These are phyloP conservation scores for Mythimna pallens DNA, from an alignment of 2,888 invertebrate species.

Conservation along the genomic window DNA sequence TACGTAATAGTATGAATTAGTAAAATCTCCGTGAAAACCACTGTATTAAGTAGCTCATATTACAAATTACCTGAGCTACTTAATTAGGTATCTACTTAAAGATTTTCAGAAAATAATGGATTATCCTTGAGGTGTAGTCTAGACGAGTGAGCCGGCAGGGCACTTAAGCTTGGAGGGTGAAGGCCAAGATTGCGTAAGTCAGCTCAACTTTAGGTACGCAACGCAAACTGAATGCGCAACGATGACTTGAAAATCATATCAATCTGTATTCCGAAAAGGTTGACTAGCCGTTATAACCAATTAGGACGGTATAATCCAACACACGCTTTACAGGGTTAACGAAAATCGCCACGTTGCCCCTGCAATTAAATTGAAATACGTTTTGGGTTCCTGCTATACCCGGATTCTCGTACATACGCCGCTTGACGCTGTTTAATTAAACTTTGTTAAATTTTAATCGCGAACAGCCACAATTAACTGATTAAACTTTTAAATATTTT, in stretches of 20 bases:
- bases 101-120: conserved; percentile 29
- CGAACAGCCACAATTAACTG: conserved; percentile 70
- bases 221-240: conserved; percentile 20
- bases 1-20: not conserved
- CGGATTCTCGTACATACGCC: conserved; percentile 69
- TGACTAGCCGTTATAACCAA: conserved; percentile 47
- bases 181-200: conserved; percentile 74
- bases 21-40: not conserved
- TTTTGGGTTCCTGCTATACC: conserved; percentile 71
- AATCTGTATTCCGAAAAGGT: conserved; percentile 40
- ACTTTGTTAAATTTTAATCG: conserved; percentile 68
- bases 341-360: conserved; percentile 69
- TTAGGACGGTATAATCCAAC: conserved; percentile 61
- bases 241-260: conserved; percentile 30
- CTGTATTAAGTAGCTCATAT: not conserved
- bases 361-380: conserved; percentile 77
- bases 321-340: conserved; percentile 56
- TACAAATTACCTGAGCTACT: conserved; percentile 12
- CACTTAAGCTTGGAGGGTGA: conserved; percentile 62
- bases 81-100: conserved; percentile 25
- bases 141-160: conserved; percentile 51
- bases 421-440: conserved; percentile 72
- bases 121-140: conserved; percentile 51
- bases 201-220: conserved; percentile 53
- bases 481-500: conserved; percentile 70